Base-by-base conservation (phyloP, 1,140 invertebrate genomes). In the Reticulitermes speratus region DNA sequence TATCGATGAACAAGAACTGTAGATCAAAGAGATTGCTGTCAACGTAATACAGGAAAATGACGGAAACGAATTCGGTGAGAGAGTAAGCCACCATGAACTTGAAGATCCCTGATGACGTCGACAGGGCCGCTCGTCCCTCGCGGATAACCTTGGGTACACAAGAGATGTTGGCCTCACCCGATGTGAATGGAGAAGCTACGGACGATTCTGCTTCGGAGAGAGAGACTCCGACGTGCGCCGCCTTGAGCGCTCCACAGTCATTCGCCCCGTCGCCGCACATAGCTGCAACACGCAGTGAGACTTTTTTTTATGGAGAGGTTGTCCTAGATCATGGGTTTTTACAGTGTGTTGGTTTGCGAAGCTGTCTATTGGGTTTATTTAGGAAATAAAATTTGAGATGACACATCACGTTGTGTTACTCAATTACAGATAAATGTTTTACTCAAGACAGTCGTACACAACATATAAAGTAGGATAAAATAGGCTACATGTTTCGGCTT, bases 81-180 rank as follows among this genome's bases (percentile, higher is more conserved):
- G 96, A 97, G 91, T 99, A 99, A 82, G 96, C 95, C 44, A 97
- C 97, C 98, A 99, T 99, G 91, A 98, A 99, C 90, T 99, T 99
- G 92, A 99, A 98, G 86, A 98, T 96, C 23, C 97, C 97, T 92
- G 99, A 99, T 0, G 97, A 98, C 0, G 98, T 99, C 55, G 98
- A 97, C 59, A 99, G 92, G 0, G 98, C 97, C 84, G 96, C 96
- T 38, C 98, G 93, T n/a, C 98, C 97, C 91, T 97, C 97, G 25
- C 95, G 90, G 25, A 95, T 94, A 0, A 90, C 89, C 83, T 90
- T 94, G 14, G 96, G 94, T 21, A 99, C 95, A 91, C 98, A 99
- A 7, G 95, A 94, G 82, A 99, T 98, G 90, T 98, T 96, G 44
- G 96, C 94, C 84, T 96, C 94, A 88, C 96, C 95, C 0, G 97